Conservation (phyloP, 2,113 vertebrate species). For the Maccullochella peelii region DNA sequence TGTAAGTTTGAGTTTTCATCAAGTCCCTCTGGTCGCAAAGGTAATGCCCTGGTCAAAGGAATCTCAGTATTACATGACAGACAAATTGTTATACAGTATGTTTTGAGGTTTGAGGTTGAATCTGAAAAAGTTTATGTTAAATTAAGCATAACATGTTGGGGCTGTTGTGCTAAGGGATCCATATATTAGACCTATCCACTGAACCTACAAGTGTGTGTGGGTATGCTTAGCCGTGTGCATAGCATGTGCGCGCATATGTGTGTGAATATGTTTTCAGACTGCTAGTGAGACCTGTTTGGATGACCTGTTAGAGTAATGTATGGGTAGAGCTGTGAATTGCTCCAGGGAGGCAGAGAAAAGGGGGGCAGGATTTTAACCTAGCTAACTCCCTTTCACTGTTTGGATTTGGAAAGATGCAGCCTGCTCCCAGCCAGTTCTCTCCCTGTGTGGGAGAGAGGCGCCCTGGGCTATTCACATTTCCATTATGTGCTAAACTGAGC, state of each 20-base stretch:
- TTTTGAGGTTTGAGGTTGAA: constrained; percentile 42
- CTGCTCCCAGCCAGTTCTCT: constrained; percentile 77
- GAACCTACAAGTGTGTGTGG: constrained; percentile 48
- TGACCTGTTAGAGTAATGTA: constrained; percentile 82
- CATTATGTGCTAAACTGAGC: constrained; percentile 84
- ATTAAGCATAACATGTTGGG: constrained; percentile 84
- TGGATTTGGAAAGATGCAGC: constrained; percentile 76
- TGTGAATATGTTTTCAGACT: constrained; percentile 70
- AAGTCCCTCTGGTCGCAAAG: constrained; percentile 9
- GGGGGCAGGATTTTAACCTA: constrained; percentile 76
- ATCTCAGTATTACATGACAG: constrained; percentile 28
- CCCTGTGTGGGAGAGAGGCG: constrained; percentile 78
- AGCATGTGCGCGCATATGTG: constrained; percentile 49
- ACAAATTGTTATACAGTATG: constrained; percentile 4
- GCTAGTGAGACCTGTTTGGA: constrained; percentile 77
- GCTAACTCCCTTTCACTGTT: constrained; percentile 76
- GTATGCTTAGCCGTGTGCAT: constrained; percentile 35
- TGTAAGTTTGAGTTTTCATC: constrained; percentile 85
- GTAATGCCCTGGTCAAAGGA: constrained; percentile 20
- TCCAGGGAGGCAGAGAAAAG: constrained; percentile 65
- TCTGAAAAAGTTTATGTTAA: constrained; percentile 82
- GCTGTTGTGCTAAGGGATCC: constrained; percentile 35
- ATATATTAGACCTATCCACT: constrained; percentile 56
- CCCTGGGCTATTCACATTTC: constrained; percentile 82
- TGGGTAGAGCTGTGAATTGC: constrained; percentile 76